Conservation (phyloP, 2,888 invertebrate species). For the Operophtera brumata region DNA sequence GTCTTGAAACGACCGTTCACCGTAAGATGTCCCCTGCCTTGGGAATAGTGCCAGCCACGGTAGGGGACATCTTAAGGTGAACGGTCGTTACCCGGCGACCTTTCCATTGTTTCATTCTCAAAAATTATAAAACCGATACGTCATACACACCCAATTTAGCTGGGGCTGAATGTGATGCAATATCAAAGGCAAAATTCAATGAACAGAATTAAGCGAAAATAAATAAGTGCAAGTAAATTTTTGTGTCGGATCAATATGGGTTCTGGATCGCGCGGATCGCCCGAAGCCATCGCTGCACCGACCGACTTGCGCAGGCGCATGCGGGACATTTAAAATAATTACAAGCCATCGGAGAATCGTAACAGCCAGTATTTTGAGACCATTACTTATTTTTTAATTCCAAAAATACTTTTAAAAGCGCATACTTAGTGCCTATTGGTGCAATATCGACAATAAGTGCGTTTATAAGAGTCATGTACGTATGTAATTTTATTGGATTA, state of each 20-base stretch:
- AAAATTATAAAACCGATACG: too few relatives aligned
- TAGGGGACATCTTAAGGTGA: too few relatives aligned
- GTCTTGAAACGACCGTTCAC: too few relatives aligned
- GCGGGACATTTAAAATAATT: slow-evolving; percentile 82
- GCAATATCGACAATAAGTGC: slow-evolving; percentile 62
- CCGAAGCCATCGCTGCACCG: slow-evolving; percentile 54
- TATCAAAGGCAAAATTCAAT: slow-evolving; percentile 21
- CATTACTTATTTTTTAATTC: slow-evolving; percentile 80
- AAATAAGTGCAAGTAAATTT: slow-evolving; percentile 30
- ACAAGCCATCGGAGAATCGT: slow-evolving; percentile 78
- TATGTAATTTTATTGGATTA: slow-evolving; percentile 52
- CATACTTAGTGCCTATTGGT: slow-evolving; percentile 68
- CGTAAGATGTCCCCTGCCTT: too few relatives aligned
- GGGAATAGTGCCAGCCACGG: too few relatives aligned
- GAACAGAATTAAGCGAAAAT: slow-evolving; percentile 23
- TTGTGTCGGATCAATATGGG: slow-evolving; percentile 69
- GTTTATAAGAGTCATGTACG: slow-evolving; percentile 48
- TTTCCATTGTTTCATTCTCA: too few relatives aligned
- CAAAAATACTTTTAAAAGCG: slow-evolving; percentile 70
- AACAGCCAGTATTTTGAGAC: slow-evolving; percentile 79
- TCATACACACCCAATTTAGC: too few relatives aligned
- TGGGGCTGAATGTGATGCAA: neutral
- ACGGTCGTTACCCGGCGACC: too few relatives aligned
- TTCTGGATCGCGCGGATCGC: slow-evolving; percentile 68
- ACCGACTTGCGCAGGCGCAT: slow-evolving; percentile 45